Base-by-base conservation (phyloP, 2,888 invertebrate species). In the Drosophila subquinaria region DNA sequence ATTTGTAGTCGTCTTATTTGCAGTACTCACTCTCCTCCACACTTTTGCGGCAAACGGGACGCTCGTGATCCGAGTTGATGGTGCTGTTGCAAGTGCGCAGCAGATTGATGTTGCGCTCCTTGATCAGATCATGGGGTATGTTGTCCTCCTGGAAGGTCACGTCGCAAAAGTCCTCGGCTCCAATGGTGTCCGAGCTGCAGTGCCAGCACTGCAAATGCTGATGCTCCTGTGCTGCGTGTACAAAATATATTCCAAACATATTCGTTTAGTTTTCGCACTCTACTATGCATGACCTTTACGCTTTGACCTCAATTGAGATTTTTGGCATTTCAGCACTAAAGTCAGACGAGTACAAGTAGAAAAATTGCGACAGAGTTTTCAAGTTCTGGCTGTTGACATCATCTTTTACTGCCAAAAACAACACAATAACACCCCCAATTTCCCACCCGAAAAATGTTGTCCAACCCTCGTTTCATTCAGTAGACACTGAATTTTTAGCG, bases 1-100 rank as follows among this genome's bases (percentile, higher is more conserved):
- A 40, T 15, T 45, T 20, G 6, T n/a, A 33, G 3, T 42, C 10
- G n/a, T 6, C 5, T 11, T 3, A 8, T 11, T 13, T 33, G 1
- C 0, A 9, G 1, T 8, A 79, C 84, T 86, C 72, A 92, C 92
- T 75, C 38, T 91, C 89, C 68, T 92, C 92, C 8, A 92, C 88
- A n/a, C 90, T 92, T 40, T 92, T 92, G 50, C 92, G 92, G 48
- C 92, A 92, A 13, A 92, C 90, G 6, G 92, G 82, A 3, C 90
- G 82, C 61, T 92, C 90, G 60, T 92, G 92, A 52, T 92, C 92
- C 0, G 92, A 92, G 51, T 92, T 88, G 10, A 91, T 91, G 62
- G 81, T 90, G 57, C 89, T 91, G 61, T 90, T 92, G 80, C 92
- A 92, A 36, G 57, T 77, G 36, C 90, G 84, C 13, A 90, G 47